phyloP scores from a whole-genome alignment of 92 coral and sea anemone genomes.

The Muricea muricata region DNA sequence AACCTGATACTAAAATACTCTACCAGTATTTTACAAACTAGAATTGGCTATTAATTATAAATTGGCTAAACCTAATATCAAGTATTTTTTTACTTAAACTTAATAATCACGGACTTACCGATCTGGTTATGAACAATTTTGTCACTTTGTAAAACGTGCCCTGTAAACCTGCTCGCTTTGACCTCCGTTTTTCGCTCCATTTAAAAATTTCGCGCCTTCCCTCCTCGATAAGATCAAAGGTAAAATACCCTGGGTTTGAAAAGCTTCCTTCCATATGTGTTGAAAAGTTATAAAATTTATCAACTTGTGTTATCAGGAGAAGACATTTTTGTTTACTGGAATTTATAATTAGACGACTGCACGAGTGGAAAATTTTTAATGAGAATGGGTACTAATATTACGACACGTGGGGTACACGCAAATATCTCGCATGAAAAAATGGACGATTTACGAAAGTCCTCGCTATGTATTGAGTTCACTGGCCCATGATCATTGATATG shows the following conservation, averaged over 20 bases:
- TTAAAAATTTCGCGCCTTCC: slow-evolving; percentile 78
- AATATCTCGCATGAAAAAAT: background rate
- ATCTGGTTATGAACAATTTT: slow-evolving; percentile 86
- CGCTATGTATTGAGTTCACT: too few relatives aligned
- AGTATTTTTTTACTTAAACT: background rate
- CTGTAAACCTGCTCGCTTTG: slow-evolving; percentile 76
- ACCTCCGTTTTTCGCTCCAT: slow-evolving; percentile 81
- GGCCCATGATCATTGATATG: too few relatives aligned
- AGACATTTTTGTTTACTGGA: background rate
- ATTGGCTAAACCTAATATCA: background rate
- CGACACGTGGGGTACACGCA: background rate
- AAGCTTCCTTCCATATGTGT: slow-evolving; percentile 17
- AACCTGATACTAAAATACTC: background rate
- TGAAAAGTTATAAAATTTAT: background rate
- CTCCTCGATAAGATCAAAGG: slow-evolving; percentile 27
- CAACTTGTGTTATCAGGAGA: too few relatives aligned
- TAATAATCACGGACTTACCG: slow-evolving; percentile 79
- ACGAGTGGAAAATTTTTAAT: too few relatives aligned
- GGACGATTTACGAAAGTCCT: background rate
- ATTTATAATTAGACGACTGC: background rate
- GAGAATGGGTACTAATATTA: too few relatives aligned
- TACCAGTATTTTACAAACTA: background rate
- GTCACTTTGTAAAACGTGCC: slow-evolving; percentile 79
- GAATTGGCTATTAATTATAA: too few relatives aligned
- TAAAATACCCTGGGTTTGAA: slow-evolving; percentile 1